Conservation (phyloP, 2,113 vertebrate species). For the Pseudois nayaur region DNA sequence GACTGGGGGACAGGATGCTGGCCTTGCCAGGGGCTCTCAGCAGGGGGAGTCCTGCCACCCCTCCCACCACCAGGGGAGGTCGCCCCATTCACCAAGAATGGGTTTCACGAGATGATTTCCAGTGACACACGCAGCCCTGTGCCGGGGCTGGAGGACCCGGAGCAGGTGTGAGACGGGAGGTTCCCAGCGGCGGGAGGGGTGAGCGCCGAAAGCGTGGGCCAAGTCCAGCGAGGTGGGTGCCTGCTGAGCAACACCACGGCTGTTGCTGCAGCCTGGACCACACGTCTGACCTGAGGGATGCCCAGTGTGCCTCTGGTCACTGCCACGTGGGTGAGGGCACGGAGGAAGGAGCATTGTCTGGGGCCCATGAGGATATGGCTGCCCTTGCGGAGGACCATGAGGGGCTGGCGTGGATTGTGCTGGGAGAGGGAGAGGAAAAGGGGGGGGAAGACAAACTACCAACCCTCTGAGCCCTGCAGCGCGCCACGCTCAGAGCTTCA, state of each 20-base stretch:
- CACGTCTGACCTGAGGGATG: constrained; percentile 88
- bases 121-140: not conserved
- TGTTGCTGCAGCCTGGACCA: constrained; percentile 83
- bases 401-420: constrained; percentile 67
- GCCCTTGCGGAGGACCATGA: constrained; percentile 66
- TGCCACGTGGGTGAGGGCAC: constrained; percentile 89
- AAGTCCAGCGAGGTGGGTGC: constrained; percentile 86
- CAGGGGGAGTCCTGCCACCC: not conserved
- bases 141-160: rapidly evolving
- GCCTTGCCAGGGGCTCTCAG: not conserved
- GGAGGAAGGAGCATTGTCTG: constrained; percentile 89
- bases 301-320: constrained; percentile 86
- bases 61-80: not conserved
- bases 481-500: constrained; percentile 58
- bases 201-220: rapidly evolving
- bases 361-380: constrained; percentile 87
- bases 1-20: not conserved
- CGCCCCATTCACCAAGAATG: not conserved
- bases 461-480: constrained; percentile 47
- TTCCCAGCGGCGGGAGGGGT: rapidly evolving
- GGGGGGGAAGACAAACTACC: constrained; percentile 85
- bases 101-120: not conserved
- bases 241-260: constrained; percentile 78
- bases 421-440: constrained; percentile 90
- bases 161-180: not conserved